These are phyloP conservation scores for Acanthosepion pharaonis DNA, from an alignment of 2,888 invertebrate species.

Conservation along the genomic window DNA sequence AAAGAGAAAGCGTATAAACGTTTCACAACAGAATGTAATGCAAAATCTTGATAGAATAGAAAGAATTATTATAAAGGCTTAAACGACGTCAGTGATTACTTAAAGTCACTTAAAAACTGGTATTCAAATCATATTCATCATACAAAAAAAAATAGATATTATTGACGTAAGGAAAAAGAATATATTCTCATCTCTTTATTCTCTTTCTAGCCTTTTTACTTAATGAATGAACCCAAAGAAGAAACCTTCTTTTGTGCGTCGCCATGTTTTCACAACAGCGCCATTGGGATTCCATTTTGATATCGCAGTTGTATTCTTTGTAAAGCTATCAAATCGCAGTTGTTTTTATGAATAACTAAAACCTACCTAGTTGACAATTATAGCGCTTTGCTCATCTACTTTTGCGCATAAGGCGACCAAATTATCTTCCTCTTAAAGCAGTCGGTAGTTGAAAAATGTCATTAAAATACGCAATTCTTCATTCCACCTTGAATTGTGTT, in stretches of 20 bases:
- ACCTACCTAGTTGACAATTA: background rate
- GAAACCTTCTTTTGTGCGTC: background rate
- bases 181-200: background rate
- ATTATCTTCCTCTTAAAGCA: background rate
- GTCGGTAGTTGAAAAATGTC: background rate
- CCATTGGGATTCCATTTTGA: background rate
- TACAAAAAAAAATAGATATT: background rate
- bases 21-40: no score
- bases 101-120: background rate
- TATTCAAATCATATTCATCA: background rate
- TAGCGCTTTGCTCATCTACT: background rate
- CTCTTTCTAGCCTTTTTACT: background rate
- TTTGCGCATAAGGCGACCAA: background rate
- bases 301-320: background rate
- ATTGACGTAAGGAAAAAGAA: background rate
- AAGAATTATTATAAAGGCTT: no score
- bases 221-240: background rate
- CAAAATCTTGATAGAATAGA: no score
- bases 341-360: background rate
- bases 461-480: background rate
- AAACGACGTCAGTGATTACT: no score
- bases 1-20: no score
- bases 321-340: background rate
- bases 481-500: background rate
- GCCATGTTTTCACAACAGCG: background rate